Base-by-base conservation (phyloP, 1,140 invertebrate species). In the Pogonomyrmex barbatus region DNA sequence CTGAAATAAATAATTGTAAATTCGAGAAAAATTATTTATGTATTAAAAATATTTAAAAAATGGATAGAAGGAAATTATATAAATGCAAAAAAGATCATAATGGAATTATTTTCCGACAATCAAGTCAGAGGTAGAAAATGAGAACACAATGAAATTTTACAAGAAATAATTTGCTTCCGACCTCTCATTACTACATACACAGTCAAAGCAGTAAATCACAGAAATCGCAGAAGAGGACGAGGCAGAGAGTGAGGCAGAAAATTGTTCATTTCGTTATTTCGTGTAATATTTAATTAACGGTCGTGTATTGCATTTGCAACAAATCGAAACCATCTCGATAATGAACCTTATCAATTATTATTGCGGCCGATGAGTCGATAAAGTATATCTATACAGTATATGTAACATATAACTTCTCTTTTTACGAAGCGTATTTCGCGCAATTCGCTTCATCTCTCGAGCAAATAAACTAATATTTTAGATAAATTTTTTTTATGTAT, bases 261-360 rank as follows among this genome's bases (percentile, higher is more conserved):
- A 83, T 73, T 60, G 45, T 83, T 78, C 60, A 75, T 47, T 65
- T 54, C 50, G 70, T 78, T 78, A 85, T 85, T 47, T 45, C 60
- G 47, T 47, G 82, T 58, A 60, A 85, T 85, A 85, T 85, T 85
- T 76, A 77, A 78, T 85, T 85, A 77, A 78, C 73, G 47, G 50
- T 39, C 45, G 62, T 78, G 50, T 78, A 85, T 56, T 76, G 82
- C 75, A 65, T 84, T 84, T 84, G 73, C 73, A 78, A 65, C 50
- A 85, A 85, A 85, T 85, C 73, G 82, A 85, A 78, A 50, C 62
- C 75, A 77, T 77, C 75, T 85, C 82, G 82, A 63, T 85, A 85
- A 85, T 85, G 82, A 85, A 85, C 75, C 73, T 85, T 76, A 78
- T 75, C 60, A 85, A 85, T 75, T 88, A 58, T 50, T 62, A 60